Base-by-base conservation (phyloP, 92 coral and sea anemone genomes). In the Micromussa lordhowensis region DNA sequence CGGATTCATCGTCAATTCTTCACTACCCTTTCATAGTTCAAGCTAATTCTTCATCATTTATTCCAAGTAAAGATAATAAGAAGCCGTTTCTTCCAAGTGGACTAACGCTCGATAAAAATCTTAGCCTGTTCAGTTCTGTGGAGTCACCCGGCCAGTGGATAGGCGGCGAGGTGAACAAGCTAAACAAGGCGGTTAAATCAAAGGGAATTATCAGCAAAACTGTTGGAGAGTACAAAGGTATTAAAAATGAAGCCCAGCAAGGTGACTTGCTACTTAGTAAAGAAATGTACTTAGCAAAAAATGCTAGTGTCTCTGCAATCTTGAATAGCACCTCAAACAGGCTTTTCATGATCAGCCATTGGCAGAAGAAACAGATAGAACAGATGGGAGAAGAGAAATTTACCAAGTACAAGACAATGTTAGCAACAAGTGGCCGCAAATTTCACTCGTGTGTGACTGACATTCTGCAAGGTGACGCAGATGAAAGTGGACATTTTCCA, bases 341-440 rank as follows among this genome's bases (percentile, higher is more conserved):
- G 81, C 84, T 95, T 17, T 95, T 90, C 80, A 88, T 95, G 85
- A 91, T 98, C 4, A 91, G 91, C 70, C 89, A 78, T 66, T 98
- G 99, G 99, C 95, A 93, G 82, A 95, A 98, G 68, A 89, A 93
- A 81, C 96, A 94, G 87, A 93, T 93, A 40, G 96, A 94, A 85
- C 63, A 90, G 44, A 79, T 95, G 89, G 99, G 99, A 24, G 91
- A 98, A 54, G 95, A 94, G 80, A 88, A 79, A 8, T 98, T 95
- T 78, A 90, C 70, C 64, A 85, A 94, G 38, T 90, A 95, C 87
- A 92, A 84, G 75, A 89, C 92, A 31, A 73, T 91, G 80, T 80
- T 92, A 68, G 88, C 88, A 29, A 89, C 77, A 70, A 94, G 91
- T 66, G 99, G 99, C 0, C 81, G 59, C 51, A 81, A 82, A 72